phyloP scores from a whole-genome alignment of 2,888 invertebrate genomes.

The Schizaphis graminum region DNA sequence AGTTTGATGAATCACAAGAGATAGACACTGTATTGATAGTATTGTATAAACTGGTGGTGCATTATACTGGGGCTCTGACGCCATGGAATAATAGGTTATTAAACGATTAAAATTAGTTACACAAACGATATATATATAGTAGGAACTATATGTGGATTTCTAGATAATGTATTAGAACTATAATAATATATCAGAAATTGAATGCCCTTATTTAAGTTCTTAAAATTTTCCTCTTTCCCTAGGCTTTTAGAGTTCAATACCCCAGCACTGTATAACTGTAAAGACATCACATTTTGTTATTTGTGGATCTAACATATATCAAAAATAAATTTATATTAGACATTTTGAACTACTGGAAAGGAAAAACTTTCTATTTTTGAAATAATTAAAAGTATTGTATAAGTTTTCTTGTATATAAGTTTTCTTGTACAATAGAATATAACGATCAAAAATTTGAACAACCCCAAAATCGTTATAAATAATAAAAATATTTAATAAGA shows the following conservation, averaged over 20 bases:
- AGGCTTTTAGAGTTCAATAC: neutral
- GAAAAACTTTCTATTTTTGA: neutral
- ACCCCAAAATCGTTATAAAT: too few species aligned
- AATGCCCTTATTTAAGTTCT: neutral
- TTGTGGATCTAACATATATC: neutral
- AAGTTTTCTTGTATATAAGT: too few species aligned
- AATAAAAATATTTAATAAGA: too few species aligned
- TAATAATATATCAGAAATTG: neutral
- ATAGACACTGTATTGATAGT: neutral
- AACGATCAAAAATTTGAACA: too few species aligned
- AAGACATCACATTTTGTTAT: neutral
- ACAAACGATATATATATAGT: neutral
- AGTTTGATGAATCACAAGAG: neutral
- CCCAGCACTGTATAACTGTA: neutral
- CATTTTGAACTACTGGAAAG: neutral
- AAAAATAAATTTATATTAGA: neutral
- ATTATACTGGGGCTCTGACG: neutral
- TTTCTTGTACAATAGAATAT: too few species aligned
- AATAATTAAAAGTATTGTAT: neutral
- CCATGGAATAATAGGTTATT: neutral
- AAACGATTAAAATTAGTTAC: too few species aligned
- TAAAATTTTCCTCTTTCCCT: neutral
- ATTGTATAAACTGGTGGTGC: neutral
- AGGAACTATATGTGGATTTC: neutral
- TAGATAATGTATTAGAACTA: neutral